phyloP scores from a whole-genome alignment of 2,113 vertebrate genomes.

The Anoura caudifer region DNA sequence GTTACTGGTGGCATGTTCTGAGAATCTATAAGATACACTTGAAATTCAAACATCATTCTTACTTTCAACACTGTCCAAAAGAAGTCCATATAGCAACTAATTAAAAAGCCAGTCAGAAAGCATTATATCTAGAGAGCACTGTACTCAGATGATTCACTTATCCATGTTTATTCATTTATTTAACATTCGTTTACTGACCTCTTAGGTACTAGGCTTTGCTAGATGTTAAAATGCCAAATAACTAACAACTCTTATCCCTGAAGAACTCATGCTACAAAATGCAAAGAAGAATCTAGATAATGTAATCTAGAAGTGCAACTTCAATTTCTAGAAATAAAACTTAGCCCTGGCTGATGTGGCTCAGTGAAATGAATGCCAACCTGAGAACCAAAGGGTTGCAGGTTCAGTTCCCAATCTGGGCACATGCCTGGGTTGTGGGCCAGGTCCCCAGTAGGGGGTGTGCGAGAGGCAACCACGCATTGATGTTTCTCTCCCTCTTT shows the following conservation, averaged over 20 bases:
- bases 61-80: background rate
- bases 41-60: background rate
- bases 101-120: background rate
- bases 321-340: background rate
- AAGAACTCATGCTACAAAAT: background rate
- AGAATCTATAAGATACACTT: background rate
- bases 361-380: too few relatives aligned
- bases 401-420: too few relatives aligned
- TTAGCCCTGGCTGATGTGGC: too few relatives aligned
- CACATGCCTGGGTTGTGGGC: too few relatives aligned
- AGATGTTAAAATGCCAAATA: background rate
- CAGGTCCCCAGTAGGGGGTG: too few relatives aligned
- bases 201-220: background rate
- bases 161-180: background rate
- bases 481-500: too few relatives aligned
- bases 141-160: background rate
- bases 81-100: background rate
- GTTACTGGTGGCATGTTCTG: background rate
- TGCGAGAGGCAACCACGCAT: too few relatives aligned
- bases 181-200: background rate
- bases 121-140: background rate
- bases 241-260: background rate
- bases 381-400: too few relatives aligned
- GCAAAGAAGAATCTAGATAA: background rate
- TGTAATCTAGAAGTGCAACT: background rate